phyloP scores from a whole-genome alignment of 1,140 invertebrate genomes.

The Habropoda laboriosa region DNA sequence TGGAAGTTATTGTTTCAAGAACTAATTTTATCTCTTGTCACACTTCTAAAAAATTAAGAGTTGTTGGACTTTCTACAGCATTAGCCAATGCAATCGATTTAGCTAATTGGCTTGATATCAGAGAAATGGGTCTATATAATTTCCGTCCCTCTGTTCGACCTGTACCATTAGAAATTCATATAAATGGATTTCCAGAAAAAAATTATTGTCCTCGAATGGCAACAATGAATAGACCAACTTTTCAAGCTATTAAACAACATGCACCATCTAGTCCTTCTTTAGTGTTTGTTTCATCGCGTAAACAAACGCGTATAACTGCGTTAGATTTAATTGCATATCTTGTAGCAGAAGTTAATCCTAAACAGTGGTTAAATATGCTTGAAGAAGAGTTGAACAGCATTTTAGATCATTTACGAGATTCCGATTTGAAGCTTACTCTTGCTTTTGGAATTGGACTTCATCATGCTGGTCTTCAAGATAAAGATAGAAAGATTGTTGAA shows the following conservation, averaged over 20 bases:
- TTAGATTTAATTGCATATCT: conserved; percentile 97
- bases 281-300: conserved; percentile 98
- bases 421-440: conserved; percentile 95
- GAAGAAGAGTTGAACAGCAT: conserved; percentile 92
- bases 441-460: conserved; percentile 99
- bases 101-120: conserved; percentile 97
- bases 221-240: conserved; percentile 99
- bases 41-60: conserved; percentile 89
- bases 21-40: conserved; percentile 96
- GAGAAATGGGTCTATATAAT: conserved; percentile 96
- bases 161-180: conserved; percentile 98
- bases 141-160: conserved; percentile 98
- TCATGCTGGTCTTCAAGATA: conserved; percentile 97
- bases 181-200: conserved; percentile 95
- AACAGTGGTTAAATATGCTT: conserved; percentile 96
- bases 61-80: conserved; percentile 98
- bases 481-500: conserved; percentile 95
- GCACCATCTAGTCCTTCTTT: conserved; percentile 95
- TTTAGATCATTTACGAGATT: conserved; percentile 90
- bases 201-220: conserved; percentile 99
- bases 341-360: conserved; percentile 94
- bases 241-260: conserved; percentile 96
- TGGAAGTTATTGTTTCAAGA: conserved; percentile 93
- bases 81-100: conserved; percentile 98
- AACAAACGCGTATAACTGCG: conserved; percentile 98